A percentile compares a stretch with the other conserved stretches of the same genome.
phyloP scores from a whole-genome alignment of 2,888 invertebrate species.

The Hydrotaea cyrtoneurina region DNA sequence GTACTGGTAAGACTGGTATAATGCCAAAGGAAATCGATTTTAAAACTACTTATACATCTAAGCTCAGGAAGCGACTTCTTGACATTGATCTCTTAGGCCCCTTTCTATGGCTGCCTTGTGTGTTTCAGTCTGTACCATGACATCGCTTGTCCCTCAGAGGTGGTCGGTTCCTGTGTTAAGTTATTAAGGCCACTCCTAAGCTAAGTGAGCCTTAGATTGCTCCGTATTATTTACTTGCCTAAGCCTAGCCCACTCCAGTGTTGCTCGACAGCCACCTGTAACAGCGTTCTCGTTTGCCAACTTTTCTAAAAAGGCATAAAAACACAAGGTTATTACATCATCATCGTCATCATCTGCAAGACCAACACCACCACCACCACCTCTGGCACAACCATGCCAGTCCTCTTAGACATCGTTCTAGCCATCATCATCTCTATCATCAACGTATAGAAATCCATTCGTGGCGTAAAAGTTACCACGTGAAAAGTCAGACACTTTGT shows the following conservation, averaged over 20 bases:
- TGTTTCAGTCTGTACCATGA: no score
- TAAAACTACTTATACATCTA: no score
- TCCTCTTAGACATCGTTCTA: background rate
- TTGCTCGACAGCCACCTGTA: background rate
- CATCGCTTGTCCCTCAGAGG: no score
- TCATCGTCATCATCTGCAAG: conserved; percentile 16
- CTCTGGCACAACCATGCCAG: background rate
- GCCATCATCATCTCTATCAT: conserved; percentile 37
- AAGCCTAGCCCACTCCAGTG: background rate
- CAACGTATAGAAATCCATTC: conserved; percentile 50
- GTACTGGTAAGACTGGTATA: background rate
- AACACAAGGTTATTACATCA: conserved; percentile 58
- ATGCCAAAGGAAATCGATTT: background rate
- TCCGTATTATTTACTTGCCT: no score
- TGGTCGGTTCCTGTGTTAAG: no score
- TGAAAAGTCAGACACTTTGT: conserved; percentile 66
- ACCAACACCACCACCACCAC: conserved; percentile 24
- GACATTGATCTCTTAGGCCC: no score
- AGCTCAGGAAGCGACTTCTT: no score
- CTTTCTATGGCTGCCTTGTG: no score
- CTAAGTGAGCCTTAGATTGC: no score
- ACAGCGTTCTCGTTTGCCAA: background rate
- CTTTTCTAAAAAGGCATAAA: conserved; percentile 27
- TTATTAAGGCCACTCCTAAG: no score
- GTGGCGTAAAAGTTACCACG: conserved; percentile 61